Conservation (phyloP, 2,797 vertebrate species). For the Acrossocheilus fasciatus region DNA sequence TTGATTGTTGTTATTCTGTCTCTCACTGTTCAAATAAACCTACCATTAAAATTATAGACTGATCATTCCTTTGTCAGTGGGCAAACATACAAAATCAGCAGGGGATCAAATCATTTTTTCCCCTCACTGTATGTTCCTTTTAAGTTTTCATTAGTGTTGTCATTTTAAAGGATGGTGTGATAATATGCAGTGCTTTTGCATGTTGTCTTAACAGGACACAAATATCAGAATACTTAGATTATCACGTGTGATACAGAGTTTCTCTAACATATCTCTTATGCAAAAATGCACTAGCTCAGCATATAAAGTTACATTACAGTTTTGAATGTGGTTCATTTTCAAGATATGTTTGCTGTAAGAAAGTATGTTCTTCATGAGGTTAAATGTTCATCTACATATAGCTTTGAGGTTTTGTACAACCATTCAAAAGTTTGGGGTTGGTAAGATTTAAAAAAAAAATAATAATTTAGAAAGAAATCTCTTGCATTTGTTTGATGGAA, state of each 20-base stretch:
- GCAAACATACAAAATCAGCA: too few species aligned
- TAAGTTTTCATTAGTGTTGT: neutral
- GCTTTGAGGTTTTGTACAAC: neutral
- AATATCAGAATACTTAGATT: neutral
- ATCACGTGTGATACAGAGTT: neutral
- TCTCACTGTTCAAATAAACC: too few species aligned
- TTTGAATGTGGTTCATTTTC: neutral
- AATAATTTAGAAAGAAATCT: neutral
- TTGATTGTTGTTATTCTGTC: too few species aligned
- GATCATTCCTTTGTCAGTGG: too few species aligned
- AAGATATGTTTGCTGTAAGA: neutral
- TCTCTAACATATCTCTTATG: neutral
- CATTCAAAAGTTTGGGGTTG: neutral
- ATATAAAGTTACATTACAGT: neutral
- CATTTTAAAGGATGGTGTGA: neutral
- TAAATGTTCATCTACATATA: neutral
- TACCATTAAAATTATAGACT: too few species aligned
- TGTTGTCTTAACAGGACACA: neutral
- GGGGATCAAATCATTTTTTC: too few species aligned
- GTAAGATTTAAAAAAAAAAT: neutral
- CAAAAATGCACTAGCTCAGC: neutral
- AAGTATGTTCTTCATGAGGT: neutral
- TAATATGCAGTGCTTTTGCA: neutral
- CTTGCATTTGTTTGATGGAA: neutral
- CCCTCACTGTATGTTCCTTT: too few species aligned